Base-by-base conservation (phyloP, 92 coral and sea anemone genomes). In the Zoanthus sociatus region DNA sequence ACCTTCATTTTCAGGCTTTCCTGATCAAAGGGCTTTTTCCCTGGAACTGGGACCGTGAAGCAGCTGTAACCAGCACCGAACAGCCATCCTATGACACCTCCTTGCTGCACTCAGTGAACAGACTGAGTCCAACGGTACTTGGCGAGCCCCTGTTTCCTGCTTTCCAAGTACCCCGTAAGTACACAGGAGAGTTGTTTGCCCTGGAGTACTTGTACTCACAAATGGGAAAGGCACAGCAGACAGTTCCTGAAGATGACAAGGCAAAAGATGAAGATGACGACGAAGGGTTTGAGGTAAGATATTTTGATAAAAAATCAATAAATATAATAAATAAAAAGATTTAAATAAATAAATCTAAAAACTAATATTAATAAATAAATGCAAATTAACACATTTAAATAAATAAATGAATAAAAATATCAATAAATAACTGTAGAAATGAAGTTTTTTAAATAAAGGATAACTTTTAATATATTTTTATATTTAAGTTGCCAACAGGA, bases 1-100 rank as follows among this genome's bases (percentile, higher is more conserved):
- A 87, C 71, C 68, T 78, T 3, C 90, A 87, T 18, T 87, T 87
- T 44, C 90, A 87, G 73, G 64, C 90, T 12, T 79, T 69, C 71
- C 79, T 87, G 3, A 44, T 54, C 1, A 86, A 87, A 56, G 86
- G 81, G 14, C 1, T 87, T 7, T 12, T 46, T 31, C 1, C 76
- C 20, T 78, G 87, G 72, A 67, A 67, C 72, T 44, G 21, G 0
- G 44, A 67, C 72, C 72, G 15, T 18, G 72, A 18, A 67, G 72
- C 72, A 7, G 72, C 37, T 26, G 32, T 8, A 26, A 58, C 66
- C 66, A 58, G 66, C 66, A 58, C 66, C 66, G 14, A 14, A 2
- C 66, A 1, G 0, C 66, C 21, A 14, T 10, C 66, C 0, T 58
- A 5, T 0, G 66, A 58, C 17, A 58, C n/a, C 3, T 8, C 13